phyloP scores from a whole-genome alignment of 2,888 invertebrate genomes.

The Seira sanloemensis region DNA sequence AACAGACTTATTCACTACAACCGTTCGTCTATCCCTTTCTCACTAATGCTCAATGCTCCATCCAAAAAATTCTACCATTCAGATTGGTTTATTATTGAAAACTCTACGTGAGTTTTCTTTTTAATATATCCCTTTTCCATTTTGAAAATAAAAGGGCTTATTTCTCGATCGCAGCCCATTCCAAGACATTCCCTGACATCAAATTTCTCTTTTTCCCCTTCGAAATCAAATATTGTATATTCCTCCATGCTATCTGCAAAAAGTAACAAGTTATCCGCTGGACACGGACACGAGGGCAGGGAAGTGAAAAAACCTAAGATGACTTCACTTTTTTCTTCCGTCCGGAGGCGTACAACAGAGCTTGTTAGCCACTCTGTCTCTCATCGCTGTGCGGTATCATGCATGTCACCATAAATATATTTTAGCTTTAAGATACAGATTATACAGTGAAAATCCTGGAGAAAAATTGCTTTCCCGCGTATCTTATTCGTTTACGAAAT shows the following conservation, averaged over 20 bases:
- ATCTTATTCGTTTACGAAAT: not conserved
- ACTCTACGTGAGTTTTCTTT: constrained; percentile 22
- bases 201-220: constrained; percentile 34
- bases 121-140: constrained; percentile 41
- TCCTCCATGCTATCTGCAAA: not conserved
- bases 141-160: constrained; percentile 22
- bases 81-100: constrained; percentile 47
- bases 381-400: constrained; percentile 43
- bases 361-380: constrained; percentile 28
- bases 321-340: constrained; percentile 44
- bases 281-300: too few relatives aligned
- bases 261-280: not conserved
- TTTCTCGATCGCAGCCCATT: not conserved
- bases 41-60: too few relatives aligned
- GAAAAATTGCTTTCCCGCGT: not conserved
- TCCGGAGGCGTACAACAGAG: constrained; percentile 36
- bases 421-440: constrained; percentile 44
- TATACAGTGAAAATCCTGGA: constrained; percentile 16
- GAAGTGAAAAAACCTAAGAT: constrained; percentile 34
- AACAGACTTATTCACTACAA: too few relatives aligned
- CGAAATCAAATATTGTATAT: constrained; percentile 24
- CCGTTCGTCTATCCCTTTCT: too few relatives aligned
- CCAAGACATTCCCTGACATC: constrained; percentile 28
- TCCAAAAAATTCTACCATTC: too few relatives aligned
- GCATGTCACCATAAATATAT: constrained; percentile 61